Base-by-base conservation (phyloP, 2,797 vertebrate species). In the Accipiter fasciatus region DNA sequence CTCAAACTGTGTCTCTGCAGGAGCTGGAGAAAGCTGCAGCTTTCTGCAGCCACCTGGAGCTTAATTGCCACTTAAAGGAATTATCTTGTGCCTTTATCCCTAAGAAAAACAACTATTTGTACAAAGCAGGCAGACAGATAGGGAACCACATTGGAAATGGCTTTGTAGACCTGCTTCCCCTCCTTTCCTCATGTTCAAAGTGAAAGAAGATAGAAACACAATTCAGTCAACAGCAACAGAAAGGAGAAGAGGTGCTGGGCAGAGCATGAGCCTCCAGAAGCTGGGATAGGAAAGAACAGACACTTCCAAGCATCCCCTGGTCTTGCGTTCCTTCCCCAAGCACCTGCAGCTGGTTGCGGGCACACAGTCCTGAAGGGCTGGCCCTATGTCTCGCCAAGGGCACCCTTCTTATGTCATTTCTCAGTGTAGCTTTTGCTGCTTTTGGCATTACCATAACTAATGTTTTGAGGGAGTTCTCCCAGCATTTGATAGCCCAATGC, bases 51-150 rank as follows among this genome's bases (percentile, higher is more conserved):
- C 71, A 73, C 94, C 93, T 81, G 86, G 90, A 91, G 83, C 80
- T 94, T 91, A 97, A 89, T 25, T 89, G 92, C 90, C 89, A 75
- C 94, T 95, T 82, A 81, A 86, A 91, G 89, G 66, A 88, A 92
- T 85, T 85, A 75, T 76, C 91, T 91, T 75, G 31, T 46, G 82
- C 64, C 78, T 92, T 87, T 82, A 89, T 70, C 54, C 92, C 83
- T 47, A 55, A 58, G 86, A 81, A 89, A 94, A 94, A 64, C 81
- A 88, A 76, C 57, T 84, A 3, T 96, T 95, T 85, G 70, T 78
- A 31, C 1, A 12, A 70, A 87, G 67, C 13, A 22, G 92, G 80
- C 61, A 77, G 94, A 61, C 54, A 84, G 81, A 86, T 6, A 85
- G 78, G 67, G 69, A 78, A 95, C 35, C 49, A 50, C 21, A 8